Evolutionary conservation across 2,888 invertebrate genomes (phyloP).

Genomic region (Orthosia gracilis): DNA sequence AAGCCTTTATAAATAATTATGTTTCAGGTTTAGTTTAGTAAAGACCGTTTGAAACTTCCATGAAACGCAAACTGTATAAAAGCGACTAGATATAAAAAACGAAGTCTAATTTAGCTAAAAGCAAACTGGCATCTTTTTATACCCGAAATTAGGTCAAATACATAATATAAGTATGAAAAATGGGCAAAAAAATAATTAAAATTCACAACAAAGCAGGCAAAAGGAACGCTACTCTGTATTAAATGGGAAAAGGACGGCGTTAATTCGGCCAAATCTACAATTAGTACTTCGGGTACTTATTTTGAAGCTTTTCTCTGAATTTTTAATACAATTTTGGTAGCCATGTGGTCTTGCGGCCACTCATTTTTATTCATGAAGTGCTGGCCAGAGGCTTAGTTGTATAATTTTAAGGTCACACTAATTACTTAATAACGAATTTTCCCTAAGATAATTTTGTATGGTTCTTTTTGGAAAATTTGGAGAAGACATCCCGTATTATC

Average conservation of each 20-base stretch:
- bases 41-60: slow-evolving; percentile 8
- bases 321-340: slow-evolving; percentile 28
- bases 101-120: slow-evolving; percentile 36
- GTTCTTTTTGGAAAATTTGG: not conserved
- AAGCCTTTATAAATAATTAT: not conserved
- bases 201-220: slow-evolving; percentile 37
- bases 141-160: slow-evolving; percentile 26
- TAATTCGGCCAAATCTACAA: slow-evolving; percentile 47
- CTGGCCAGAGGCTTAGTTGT: not conserved
- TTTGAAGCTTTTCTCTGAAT: slow-evolving; percentile 34
- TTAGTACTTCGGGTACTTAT: slow-evolving; percentile 33
- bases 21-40: not conserved
- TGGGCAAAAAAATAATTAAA: slow-evolving; percentile 47
- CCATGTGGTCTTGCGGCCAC: slow-evolving; percentile 20
- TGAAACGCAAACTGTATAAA: not conserved
- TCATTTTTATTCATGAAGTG: slow-evolving; percentile 51
- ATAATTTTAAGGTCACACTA: slow-evolving; percentile 18
- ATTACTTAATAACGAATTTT: not conserved
- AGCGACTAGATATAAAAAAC: not conserved
- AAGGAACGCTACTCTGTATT: slow-evolving; percentile 13
- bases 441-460: not conserved
- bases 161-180: slow-evolving; percentile 26
- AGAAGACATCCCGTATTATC: not conserved
- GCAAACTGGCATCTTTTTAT: slow-evolving; percentile 1
- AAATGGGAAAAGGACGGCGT: slow-evolving; percentile 31